phyloP scores from a whole-genome alignment of 2,888 invertebrate genomes.

The Anagyrus pseudococci region DNA sequence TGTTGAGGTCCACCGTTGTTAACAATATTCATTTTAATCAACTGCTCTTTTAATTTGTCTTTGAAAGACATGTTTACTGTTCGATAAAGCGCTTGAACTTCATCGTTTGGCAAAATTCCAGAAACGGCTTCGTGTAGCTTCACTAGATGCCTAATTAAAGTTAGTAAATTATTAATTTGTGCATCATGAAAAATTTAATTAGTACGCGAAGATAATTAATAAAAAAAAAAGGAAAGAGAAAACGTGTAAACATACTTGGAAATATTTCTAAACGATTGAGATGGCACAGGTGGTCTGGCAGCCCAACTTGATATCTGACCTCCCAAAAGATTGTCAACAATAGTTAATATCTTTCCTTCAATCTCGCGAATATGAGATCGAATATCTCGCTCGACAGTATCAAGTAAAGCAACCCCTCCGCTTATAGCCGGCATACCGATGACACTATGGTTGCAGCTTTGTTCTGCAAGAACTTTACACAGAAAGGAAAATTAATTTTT shows the following conservation, averaged over 20 bases:
- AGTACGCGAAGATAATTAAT: constrained; percentile 48
- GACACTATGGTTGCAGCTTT: constrained; percentile 51
- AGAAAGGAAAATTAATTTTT: constrained; percentile 1
- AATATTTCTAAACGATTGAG: constrained; percentile 85
- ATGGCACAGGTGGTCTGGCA: constrained; percentile 93
- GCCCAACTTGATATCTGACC: constrained; percentile 89
- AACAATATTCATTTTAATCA: constrained; percentile 84
- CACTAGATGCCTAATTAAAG: constrained; percentile 72
- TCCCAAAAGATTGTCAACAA: constrained; percentile 85
- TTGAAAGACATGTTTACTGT: constrained; percentile 87
- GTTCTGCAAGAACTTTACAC: constrained; percentile 51
- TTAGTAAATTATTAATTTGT: background rate
- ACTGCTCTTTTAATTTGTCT: constrained; percentile 82
- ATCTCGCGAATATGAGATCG: constrained; percentile 91
- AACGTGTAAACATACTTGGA: constrained; percentile 65
- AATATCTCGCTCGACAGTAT: constrained; percentile 79
- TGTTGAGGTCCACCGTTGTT: constrained; percentile 98
- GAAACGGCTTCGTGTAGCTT: constrained; percentile 91
- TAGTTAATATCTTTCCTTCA: constrained; percentile 87
- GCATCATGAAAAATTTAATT: background rate
- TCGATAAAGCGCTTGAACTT: constrained; percentile 79
- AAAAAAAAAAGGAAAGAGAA: constrained; percentile 9
- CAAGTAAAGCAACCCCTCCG: constrained; percentile 63
- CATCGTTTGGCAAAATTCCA: constrained; percentile 80
- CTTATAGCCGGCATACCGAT: constrained; percentile 47